Evolutionary conservation across 2,797 vertebrate genomes (phyloP), one percentile per base, ranked within the genome.

Genomic region (Trachurus trachurus): DNA sequence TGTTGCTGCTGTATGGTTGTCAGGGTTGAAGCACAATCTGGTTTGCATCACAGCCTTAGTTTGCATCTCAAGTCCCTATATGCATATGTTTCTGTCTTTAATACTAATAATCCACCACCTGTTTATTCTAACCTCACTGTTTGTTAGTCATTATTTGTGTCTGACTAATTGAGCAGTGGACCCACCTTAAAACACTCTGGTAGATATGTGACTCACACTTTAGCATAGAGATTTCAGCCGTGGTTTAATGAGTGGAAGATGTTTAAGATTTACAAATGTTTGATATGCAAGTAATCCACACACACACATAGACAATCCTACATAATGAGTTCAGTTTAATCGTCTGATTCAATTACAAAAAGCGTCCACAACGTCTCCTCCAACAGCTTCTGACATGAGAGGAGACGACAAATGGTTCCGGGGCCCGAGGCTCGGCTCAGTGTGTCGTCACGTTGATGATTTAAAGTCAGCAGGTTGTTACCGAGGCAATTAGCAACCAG

Each of bases 401-500:
- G 17, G 1, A 11, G 47, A 29, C 29, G 47, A 52, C 13, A 5
- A n/a, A 37, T 1, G 17, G 1, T 72, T 47, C 62, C 26, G 57
- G 72, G 31, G 31, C 31, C 87, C 0, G 16, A 67, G 66, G 81
- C 67, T 42, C 29, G 0, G 2, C 70, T 78, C 70, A 47, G 62
- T 8, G 31, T 62, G 75, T 57, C 50, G 16, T 66, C 47, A 9
- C 53, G 58, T 78, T 58, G 65, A 12, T 40, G 22, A 54, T 74
- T 76, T 80, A 59, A 61, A 77, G 68, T 42, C 80, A 70, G 80
- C 81, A 76, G 82, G 68, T n/a, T 44, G 52, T 49, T 49, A 80
- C 54, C 31, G 56, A 82, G 71, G 71, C 59, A 82, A 76, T 87
- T 84, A 83, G 61, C 47, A 63, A 39, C 64, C 78, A 79, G 79